A percentile compares a stretch with the other conserved stretches of the same genome.
phyloP scores from a whole-genome alignment of 2,797 vertebrate species.

The Liparis tanakae region DNA sequence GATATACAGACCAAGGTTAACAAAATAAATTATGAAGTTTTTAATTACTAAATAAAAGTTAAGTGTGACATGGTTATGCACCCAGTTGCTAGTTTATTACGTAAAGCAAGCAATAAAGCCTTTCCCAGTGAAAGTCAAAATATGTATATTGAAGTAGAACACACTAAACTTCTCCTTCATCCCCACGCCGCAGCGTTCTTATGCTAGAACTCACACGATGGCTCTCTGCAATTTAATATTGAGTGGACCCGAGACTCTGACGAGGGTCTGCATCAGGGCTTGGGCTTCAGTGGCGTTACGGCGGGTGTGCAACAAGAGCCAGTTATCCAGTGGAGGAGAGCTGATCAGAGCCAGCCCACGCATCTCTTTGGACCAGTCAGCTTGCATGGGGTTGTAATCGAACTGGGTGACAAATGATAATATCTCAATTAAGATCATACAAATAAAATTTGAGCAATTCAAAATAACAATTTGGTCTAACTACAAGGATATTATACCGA shows the following conservation, averaged over 20 bases:
- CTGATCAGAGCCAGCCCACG: conserved; percentile 85
- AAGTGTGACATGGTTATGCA: not conserved
- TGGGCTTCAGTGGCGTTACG: conserved; percentile 85
- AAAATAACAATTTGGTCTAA: not conserved
- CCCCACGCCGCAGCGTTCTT: not conserved
- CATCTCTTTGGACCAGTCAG: conserved; percentile 93
- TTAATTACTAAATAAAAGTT: not conserved
- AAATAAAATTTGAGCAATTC: conserved; percentile 1
- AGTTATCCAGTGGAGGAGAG: conserved; percentile 84
- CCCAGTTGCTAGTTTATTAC: not conserved
- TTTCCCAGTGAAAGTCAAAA: not conserved
- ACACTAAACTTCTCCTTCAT: too few species aligned
- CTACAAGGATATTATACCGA: conserved; percentile 70
- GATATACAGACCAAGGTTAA: not conserved
- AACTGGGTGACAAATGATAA: conserved; percentile 75
- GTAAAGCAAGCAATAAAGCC: not conserved
- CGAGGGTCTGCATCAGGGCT: conserved; percentile 84
- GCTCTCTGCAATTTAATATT: conserved; percentile 86
- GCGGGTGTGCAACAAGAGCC: conserved; percentile 88
- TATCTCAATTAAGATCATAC: conserved; percentile 5
- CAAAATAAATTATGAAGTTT: not conserved
- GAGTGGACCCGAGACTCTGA: conserved; percentile 86
- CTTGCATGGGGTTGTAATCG: conserved; percentile 85
- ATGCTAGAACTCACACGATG: conserved; percentile 82
- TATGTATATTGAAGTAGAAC: too few species aligned